Evolutionary conservation across 1,140 invertebrate species (phyloP).

Genomic region (Drosophila elegans): DNA sequence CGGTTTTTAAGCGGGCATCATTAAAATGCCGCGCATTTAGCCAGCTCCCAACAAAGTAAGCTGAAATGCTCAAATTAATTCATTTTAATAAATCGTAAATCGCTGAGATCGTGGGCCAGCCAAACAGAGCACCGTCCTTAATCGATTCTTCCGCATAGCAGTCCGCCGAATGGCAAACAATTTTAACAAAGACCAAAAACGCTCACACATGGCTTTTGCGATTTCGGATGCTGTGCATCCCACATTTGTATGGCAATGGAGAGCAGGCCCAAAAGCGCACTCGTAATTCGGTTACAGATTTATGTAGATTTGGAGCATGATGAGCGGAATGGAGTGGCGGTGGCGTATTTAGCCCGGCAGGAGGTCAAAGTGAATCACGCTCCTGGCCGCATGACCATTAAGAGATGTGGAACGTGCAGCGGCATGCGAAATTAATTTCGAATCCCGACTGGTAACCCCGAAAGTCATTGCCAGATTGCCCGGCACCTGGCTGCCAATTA

Average conservation of each 20-base stretch:
- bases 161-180: slow-evolving; percentile 39
- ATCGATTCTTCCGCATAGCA: slow-evolving; percentile 72
- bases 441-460: slow-evolving; percentile 16
- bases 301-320: slow-evolving; percentile 82
- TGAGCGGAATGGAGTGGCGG: slow-evolving; percentile 30
- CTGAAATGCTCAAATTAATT: slow-evolving; percentile 77
- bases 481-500: slow-evolving; percentile 81
- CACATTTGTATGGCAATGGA: slow-evolving; percentile 37
- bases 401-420: slow-evolving; percentile 69
- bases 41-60: slow-evolving; percentile 29
- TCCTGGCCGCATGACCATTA: slow-evolving; percentile 74
- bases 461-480: slow-evolving; percentile 35
- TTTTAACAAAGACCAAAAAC: slow-evolving; percentile 63
- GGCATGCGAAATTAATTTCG: slow-evolving; percentile 78
- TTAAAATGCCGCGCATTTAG: slow-evolving; percentile 74
- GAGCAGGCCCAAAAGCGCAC: slow-evolving; percentile 16
- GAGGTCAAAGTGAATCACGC: slow-evolving; percentile 82
- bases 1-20: slow-evolving; percentile 45
- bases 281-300: slow-evolving; percentile 74
- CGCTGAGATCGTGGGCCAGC: slow-evolving; percentile 43
- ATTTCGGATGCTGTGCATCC: slow-evolving; percentile 21
- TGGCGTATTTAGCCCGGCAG: slow-evolving; percentile 38
- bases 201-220: slow-evolving; percentile 35
- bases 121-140: slow-evolving; percentile 19
- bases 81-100: slow-evolving; percentile 79